Conservation (phyloP, 2,113 vertebrate species). For the Perca flavescens region DNA sequence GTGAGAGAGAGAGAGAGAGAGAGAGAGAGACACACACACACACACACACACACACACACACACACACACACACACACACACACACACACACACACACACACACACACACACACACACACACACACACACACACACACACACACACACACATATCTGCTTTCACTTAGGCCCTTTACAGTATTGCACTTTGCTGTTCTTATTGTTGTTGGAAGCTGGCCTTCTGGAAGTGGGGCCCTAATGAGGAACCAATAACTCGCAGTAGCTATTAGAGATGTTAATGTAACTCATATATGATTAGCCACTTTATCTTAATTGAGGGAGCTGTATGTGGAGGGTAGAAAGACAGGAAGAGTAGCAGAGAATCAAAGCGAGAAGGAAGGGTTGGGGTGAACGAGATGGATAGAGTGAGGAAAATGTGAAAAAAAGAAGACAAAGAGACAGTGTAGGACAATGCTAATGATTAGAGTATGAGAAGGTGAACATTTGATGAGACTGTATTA, state of each 20-base stretch:
- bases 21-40: neutral
- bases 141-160: slow-evolving; percentile 42
- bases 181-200: slow-evolving; percentile 21
- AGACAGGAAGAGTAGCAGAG: neutral
- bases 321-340: neutral
- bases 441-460: slow-evolving; percentile 45
- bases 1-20: too few species aligned
- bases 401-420: slow-evolving; percentile 20
- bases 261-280: slow-evolving; percentile 50
- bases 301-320: slow-evolving; percentile 58
- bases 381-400: slow-evolving; percentile 23
- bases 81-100: too few species aligned
- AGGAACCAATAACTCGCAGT: slow-evolving; percentile 45
- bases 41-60: slow-evolving; percentile 12
- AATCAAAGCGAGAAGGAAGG: neutral
- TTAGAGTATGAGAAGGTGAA: slow-evolving; percentile 49
- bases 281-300: slow-evolving; percentile 59
- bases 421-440: slow-evolving; percentile 38
- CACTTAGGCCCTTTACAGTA: slow-evolving; percentile 6
- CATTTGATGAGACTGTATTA: slow-evolving; percentile 61
- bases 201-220: slow-evolving; percentile 15
- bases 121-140: neutral
- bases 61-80: slow-evolving; percentile 12
- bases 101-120: neutral
- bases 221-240: slow-evolving; percentile 46